Evolutionary conservation across 2,888 invertebrate species (phyloP).

Genomic region (Zaprionus lineosus): DNA sequence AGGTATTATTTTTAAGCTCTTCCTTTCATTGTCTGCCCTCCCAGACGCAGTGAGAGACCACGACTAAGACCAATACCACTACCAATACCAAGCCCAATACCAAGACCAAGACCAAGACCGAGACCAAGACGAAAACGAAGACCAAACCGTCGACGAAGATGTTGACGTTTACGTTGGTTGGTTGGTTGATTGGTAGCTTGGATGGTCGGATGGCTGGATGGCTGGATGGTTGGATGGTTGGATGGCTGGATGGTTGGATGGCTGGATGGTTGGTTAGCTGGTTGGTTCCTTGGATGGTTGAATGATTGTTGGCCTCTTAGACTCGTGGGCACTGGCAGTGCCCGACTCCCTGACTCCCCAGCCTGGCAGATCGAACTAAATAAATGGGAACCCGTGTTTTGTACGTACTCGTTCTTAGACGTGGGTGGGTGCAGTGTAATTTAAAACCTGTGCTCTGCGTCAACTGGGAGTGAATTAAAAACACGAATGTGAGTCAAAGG

Average conservation of each 20-base stretch:
- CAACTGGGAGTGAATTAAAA: constrained; percentile 59
- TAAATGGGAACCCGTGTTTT: constrained; percentile 63
- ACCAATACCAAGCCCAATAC: constrained; percentile 14
- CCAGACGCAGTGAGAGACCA: constrained; percentile 34
- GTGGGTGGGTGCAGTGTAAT: constrained; percentile 59
- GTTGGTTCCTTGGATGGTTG: constrained; percentile 28
- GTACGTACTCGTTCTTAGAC: constrained; percentile 10
- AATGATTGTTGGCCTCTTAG: constrained; percentile 1
- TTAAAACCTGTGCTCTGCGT: constrained; percentile 54
- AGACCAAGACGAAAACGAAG: constrained; percentile 8
- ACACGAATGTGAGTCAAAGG: constrained; percentile 25
- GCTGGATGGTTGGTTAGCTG: constrained; percentile 26
- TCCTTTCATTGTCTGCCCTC: constrained; percentile 70
- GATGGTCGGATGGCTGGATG: constrained; percentile 15
- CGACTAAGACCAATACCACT: constrained; percentile 21
- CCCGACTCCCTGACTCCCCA: too few relatives aligned
- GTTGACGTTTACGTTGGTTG: constrained; percentile 42
- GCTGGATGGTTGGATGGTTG: constrained; percentile 28
- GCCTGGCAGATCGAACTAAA: constrained; percentile 64
- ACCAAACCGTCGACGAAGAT: constrained; percentile 11
- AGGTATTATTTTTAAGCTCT: constrained; percentile 77
- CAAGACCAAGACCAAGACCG: constrained; percentile 21
- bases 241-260: constrained; percentile 20
- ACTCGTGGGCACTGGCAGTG: too few relatives aligned
- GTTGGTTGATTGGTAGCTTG: constrained; percentile 30